Evolutionary conservation across 2,797 vertebrate species (phyloP).

Genomic region (Lophius americanus): DNA sequence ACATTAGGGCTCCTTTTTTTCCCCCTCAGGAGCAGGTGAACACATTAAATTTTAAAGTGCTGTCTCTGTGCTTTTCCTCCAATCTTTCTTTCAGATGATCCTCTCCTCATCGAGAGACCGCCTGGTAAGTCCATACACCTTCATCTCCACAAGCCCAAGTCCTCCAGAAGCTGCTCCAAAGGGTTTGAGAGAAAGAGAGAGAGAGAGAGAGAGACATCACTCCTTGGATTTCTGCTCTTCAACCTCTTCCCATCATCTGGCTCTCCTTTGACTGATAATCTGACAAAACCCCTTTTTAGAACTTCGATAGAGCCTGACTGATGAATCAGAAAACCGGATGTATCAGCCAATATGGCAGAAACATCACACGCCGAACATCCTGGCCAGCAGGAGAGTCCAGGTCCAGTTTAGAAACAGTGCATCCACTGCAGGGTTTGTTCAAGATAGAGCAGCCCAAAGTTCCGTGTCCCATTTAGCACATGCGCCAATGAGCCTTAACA

Average conservation of each 20-base stretch:
- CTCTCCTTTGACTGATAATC: neutral
- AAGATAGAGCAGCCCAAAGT: no score
- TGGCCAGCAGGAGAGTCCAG: no score
- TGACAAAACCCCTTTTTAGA: neutral
- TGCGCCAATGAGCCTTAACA: no score
- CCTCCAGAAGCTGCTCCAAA: conserved; percentile 1
- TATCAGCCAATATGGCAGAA: neutral
- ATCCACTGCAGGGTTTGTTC: no score
- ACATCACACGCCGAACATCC: no score
- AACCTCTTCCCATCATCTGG: neutral
- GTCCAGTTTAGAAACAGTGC: no score
- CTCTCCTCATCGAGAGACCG: conserved; percentile 95
- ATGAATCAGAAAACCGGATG: neutral
- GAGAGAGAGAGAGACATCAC: conserved; percentile 1
- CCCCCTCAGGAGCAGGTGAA: conserved; percentile 44
- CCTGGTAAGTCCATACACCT: conserved; percentile 86
- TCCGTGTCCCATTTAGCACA: no score
- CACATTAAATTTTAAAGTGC: conserved; percentile 41
- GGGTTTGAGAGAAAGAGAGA: conserved; percentile 9
- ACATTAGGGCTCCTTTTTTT: conserved; percentile 13
- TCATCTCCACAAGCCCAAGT: conserved; percentile 11
- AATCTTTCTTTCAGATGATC: conserved; percentile 87
- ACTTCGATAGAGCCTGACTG: neutral
- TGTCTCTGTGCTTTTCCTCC: conserved; percentile 47
- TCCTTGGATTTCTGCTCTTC: no score